Evolutionary conservation across 2,888 invertebrate species (phyloP), one percentile per base, ranked within the genome.

Genomic region (Spicauda simplicius): DNA sequence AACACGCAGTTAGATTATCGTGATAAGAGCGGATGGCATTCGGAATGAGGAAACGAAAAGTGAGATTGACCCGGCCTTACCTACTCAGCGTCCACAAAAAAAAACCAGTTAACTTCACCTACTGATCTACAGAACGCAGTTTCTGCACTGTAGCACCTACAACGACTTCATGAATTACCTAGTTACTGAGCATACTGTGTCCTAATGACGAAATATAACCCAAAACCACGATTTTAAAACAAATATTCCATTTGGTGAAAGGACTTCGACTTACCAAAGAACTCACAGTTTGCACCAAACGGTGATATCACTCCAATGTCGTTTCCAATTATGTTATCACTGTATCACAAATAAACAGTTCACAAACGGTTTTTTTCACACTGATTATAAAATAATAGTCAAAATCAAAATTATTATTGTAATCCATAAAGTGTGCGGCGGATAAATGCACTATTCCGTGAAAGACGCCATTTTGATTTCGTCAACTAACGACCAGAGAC

Each of bases 401-500:
- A 74, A 76, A 81, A 84, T 73, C 86, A 87, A 87, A 82, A 80
- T 74, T 74, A 75, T 76, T 77, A 73, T 72, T 69, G 75, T 77
- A 82, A 83, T 63, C 69, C 67, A 59, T 73, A 76, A 80, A 82
- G 82, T 86, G 84, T 86, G 85, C 90, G 90, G 90, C 88, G 82
- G 87, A 89, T 88, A 73, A 74, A 87, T 83, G 86, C 86, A 85
- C 88, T 90, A 91, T 82, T 82, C 85, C 84, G 85, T 86, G 86
- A 88, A 87, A 87, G 88, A 90, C 91, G 92, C 93, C 92, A 93
- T 93, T 92, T 93, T 93, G 92, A 92, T 92, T 91, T 93, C 93
- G 91, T 93, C 92, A 90, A 92, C 91, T 91, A 83, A 59, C 57
- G 76, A 71, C 81, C 77, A 87, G 77, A 88, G 88, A 90, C 86